Percentiles rank a stretch among this genome's conserved stretches.
These are phyloP conservation scores for Listronotus oregonensis DNA, from an alignment of 1,140 invertebrate genomes.

Conservation along the genomic window DNA sequence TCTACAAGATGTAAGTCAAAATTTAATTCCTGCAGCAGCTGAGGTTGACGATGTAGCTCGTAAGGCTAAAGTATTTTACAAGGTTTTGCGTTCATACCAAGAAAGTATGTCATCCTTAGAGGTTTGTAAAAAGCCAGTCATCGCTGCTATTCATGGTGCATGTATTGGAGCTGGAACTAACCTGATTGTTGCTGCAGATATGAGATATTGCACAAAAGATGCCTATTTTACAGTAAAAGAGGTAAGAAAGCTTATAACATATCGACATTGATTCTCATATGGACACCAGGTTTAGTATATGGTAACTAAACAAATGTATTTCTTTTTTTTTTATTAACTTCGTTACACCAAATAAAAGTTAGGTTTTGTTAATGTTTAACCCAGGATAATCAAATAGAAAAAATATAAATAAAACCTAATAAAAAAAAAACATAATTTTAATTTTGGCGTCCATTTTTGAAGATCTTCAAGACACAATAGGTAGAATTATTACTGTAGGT, in stretches of 20 bases:
- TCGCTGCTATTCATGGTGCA: slow-evolving; percentile 83
- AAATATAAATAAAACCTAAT: too few relatives aligned
- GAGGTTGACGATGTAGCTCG: slow-evolving; percentile 78
- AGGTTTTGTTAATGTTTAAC: too few relatives aligned
- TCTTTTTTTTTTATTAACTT: too few relatives aligned
- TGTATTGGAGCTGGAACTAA: slow-evolving; percentile 92
- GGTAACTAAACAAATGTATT: too few relatives aligned
- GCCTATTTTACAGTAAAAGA: slow-evolving; percentile 94
- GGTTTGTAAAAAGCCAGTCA: slow-evolving; percentile 83
- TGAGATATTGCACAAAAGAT: slow-evolving; percentile 89
- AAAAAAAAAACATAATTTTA: too few relatives aligned
- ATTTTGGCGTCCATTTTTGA: too few relatives aligned
- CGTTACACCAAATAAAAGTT: too few relatives aligned
- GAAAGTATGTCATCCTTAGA: slow-evolving; percentile 79
- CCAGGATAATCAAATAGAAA: too few relatives aligned
- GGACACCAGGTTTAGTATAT: too few relatives aligned
- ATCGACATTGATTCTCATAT: too few relatives aligned
- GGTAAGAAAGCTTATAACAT: slow-evolving; percentile 57
- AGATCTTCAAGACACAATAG: too few relatives aligned
- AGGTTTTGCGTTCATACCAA: slow-evolving; percentile 74
- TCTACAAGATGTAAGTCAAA: slow-evolving; percentile 65
- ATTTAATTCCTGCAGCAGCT: slow-evolving; percentile 63
- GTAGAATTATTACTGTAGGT: too few relatives aligned
- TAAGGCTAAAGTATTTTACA: slow-evolving; percentile 72
- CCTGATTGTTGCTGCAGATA: slow-evolving; percentile 85